Base-by-base conservation (phyloP, 2,888 invertebrate species). In the Stenolophus ochropezus region DNA sequence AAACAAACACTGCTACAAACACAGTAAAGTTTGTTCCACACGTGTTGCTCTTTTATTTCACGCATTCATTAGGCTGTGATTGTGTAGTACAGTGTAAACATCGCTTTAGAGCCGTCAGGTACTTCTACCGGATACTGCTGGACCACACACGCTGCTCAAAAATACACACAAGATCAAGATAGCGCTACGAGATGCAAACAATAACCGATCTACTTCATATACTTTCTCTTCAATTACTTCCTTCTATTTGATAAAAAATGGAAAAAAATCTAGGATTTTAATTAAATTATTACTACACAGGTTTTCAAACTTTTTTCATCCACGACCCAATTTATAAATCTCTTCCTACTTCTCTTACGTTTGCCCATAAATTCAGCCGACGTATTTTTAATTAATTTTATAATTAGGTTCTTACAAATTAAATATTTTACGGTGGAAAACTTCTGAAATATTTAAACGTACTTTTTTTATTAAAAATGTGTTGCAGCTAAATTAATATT, bases 91-190 rank as follows among this genome's bases (percentile, higher is more conserved):
- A 69, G 65, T 77, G 77, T 77, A 77, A 77, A 77, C 77, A 75
- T 75, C 23, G 61, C 33, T 42, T 42, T 42, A 6, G 33, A n/a
- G 77, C 20, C 42, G 42, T 56, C 76, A 76, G 76, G 76, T 76
- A 76, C 75, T 75, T 76, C 76, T 58, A 76, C 76, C 76, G 76
- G 76, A 76, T 76, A 56, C 76, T 27, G 56, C 65, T 51, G 58
- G 76, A 76, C 76, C 76, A 76, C 76, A 76, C 76, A 76, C 76
- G 58, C 14, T 20, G 76, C 4, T 47, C n/a, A 49, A 73, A 73
- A 73, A 73, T 58, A 27, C 73, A 73, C 49, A 21, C 25, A 51
- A 51, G 27, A 49, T 51, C 49, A 51, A 74, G 74, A 74, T 53
- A 74, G 51, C 18, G 47, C 14, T 23, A n/a, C 5, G n/a, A 23